Evolutionary conservation across 35 echinoderm and acorn worm species (phyloP), one percentile per base, ranked within the genome.

Genomic region (Stichopus chloronotus): DNA sequence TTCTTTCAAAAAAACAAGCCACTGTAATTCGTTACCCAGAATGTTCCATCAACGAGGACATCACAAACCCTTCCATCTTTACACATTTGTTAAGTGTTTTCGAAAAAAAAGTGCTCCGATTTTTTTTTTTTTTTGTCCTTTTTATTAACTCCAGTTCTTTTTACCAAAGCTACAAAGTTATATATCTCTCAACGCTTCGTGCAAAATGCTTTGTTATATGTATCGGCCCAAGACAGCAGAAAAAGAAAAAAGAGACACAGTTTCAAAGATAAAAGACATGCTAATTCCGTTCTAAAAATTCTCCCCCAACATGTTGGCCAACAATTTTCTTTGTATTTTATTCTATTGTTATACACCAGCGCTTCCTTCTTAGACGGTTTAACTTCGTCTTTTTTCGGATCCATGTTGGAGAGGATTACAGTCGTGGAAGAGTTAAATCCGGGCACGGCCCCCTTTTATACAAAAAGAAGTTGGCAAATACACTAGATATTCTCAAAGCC

Each of bases 271-370:
- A 6, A 43, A 43, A 55, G 52, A 83, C 7, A 83, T 83, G 80
- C 80, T 83, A 83, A 83, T 24, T 22, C 22, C 52, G 52, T 8
- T 6, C 80, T 83, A 56, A n/a, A 43, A 53, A 55, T n/a, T 54
- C 14, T 11, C 19, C 17, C 11, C n/a, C 80, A 55, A 24, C 25
- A 55, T 20, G 13, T 57, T 56, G 20, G 80, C 25, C 52, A 83
- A 57, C 30, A 11, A 65, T 14, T 65, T 10, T 17, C 80, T 83
- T 83, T 83, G 79, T 83, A 52, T 3, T 43, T 54, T 16, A 11
- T 54, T 25, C 43, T 25, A 52, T 83, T 83, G 79, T 83, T 55
- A 83, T 83, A 83, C 79, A 83, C 43, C 79, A 83, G 79, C 79
- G 79, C 52, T 54, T 83, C 79, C 79, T 83, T 83, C 30, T 52